Conservation (phyloP, 2,888 invertebrate species). For the Latrodectus elegans region DNA sequence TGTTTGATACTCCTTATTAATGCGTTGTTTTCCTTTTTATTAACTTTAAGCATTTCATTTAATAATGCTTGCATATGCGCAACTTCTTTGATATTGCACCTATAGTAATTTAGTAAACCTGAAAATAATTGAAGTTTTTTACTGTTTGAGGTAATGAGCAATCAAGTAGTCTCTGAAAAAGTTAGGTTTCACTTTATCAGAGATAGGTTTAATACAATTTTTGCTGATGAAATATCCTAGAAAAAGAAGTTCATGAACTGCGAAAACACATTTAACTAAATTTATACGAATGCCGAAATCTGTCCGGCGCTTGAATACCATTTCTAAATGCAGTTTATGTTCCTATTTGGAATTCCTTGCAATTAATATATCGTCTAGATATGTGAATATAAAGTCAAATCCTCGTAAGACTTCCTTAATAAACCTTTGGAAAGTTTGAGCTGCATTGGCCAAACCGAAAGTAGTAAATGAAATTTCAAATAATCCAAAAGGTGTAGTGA, state of each 20-base stretch:
- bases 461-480: neutral
- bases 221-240: neutral
- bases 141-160: neutral
- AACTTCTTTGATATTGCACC: neutral
- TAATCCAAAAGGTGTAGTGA: neutral
- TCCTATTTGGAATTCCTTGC: too few species aligned
- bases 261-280: neutral
- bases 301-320: too few species aligned
- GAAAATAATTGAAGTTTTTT: neutral
- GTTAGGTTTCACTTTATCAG: neutral
- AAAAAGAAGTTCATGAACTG: neutral
- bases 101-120: constrained; percentile 1
- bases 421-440: constrained; percentile 4
- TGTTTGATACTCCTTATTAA: neutral
- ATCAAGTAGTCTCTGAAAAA: too few species aligned
- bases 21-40: neutral
- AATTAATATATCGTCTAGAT: neutral
- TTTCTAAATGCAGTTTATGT: neutral
- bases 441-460: neutral
- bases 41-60: constrained; percentile 1
- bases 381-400: neutral
- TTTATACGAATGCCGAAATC: neutral
- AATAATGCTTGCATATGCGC: neutral
- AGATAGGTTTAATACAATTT: neutral
- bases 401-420: neutral